phyloP scores from a whole-genome alignment of 2,113 vertebrate genomes.

The Cercocebus atys region DNA sequence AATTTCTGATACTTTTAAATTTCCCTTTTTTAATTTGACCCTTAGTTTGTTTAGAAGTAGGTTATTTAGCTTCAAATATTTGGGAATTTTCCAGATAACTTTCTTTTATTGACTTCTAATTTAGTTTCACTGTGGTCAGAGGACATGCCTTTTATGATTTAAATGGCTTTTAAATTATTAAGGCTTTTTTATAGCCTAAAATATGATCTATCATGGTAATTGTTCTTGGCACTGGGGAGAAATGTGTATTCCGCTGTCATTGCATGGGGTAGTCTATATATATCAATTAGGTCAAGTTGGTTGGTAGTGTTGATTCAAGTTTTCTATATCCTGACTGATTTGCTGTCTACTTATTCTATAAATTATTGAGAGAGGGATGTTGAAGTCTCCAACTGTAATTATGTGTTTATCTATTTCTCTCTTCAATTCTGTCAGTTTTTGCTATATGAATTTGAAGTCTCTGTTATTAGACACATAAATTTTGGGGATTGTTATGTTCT shows the following conservation, averaged over 20 bases:
- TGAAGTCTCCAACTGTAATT: neutral
- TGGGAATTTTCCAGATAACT: neutral
- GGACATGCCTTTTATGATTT: neutral
- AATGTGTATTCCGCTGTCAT: neutral
- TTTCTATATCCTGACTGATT: neutral
- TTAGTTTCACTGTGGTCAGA: no score
- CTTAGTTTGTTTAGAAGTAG: neutral
- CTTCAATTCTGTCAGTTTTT: neutral
- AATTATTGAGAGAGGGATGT: neutral
- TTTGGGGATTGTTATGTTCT: neutral
- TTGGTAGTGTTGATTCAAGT: neutral
- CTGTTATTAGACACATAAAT: neutral
- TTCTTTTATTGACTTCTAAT: no score
- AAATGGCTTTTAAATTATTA: neutral
- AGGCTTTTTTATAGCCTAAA: neutral
- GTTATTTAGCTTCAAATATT: neutral
- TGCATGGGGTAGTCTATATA: neutral
- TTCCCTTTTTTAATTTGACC: neutral
- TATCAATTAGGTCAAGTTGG: neutral
- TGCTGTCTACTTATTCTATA: neutral
- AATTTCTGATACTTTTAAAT: neutral
- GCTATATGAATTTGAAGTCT: neutral
- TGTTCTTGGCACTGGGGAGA: neutral
- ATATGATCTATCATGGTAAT: conserved; percentile 9
- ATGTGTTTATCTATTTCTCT: neutral